Percentiles rank a stretch among this genome's conserved stretches.
phyloP scores from a whole-genome alignment of 1,140 invertebrate genomes.

The Bactericera cockerelli region DNA sequence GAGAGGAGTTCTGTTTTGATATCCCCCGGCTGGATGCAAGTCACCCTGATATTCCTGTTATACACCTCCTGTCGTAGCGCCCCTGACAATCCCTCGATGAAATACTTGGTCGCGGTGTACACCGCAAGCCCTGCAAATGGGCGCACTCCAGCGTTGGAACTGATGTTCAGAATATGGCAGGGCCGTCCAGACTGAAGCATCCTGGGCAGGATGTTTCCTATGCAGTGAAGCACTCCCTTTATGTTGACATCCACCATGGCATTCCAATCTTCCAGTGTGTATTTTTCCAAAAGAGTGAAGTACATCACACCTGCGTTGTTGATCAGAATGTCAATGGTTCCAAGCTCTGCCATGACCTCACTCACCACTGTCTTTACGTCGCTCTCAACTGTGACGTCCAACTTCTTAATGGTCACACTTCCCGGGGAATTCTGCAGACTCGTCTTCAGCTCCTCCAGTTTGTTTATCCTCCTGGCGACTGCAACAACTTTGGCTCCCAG shows the following conservation, averaged over 20 bases:
- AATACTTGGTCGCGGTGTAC: slow-evolving; percentile 24
- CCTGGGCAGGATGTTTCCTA: slow-evolving; percentile 19
- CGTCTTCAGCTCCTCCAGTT: slow-evolving; percentile 15
- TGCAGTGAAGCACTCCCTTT: slow-evolving; percentile 22
- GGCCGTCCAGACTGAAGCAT: slow-evolving; percentile 18
- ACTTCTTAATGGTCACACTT: slow-evolving; percentile 16
- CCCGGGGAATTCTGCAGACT: slow-evolving; percentile 10
- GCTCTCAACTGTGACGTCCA: slow-evolving; percentile 20
- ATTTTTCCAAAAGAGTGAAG: slow-evolving; percentile 22
- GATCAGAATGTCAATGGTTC: slow-evolving; percentile 22
- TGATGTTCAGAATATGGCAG: slow-evolving; percentile 24
- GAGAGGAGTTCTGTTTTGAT: slow-evolving; percentile 20
- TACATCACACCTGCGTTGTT: slow-evolving; percentile 25
- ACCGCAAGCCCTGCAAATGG: slow-evolving; percentile 23
- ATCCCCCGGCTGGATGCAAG: slow-evolving; percentile 24
- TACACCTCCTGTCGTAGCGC: slow-evolving; percentile 21
- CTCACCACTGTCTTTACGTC: slow-evolving; percentile 18
- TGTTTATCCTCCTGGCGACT: slow-evolving; percentile 19
- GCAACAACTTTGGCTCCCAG: slow-evolving; percentile 21
- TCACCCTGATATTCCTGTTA: slow-evolving; percentile 21
- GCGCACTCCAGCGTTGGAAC: slow-evolving; percentile 23
- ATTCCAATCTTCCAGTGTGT: slow-evolving; percentile 20
- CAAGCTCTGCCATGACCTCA: slow-evolving; percentile 17
- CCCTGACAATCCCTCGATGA: slow-evolving; percentile 21
- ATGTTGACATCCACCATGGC: slow-evolving; percentile 22